Conservation (phyloP, 2,113 vertebrate genomes). For the Scortum barcoo region DNA sequence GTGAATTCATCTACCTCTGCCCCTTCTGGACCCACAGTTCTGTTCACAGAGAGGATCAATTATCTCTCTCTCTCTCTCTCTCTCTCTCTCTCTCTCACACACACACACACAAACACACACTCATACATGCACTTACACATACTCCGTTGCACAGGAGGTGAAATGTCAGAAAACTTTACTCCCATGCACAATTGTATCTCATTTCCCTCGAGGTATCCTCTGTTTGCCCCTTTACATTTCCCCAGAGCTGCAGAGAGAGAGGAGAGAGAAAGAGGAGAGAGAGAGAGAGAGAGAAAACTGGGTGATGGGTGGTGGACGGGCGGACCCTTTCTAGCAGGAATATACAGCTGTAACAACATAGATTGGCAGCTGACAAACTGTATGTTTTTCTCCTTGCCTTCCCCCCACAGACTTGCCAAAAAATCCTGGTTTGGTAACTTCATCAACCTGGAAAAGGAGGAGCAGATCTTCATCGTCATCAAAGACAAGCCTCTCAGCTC, state of each 20-base stretch:
- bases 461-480: conserved; percentile 99
- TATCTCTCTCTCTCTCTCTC: conserved; percentile 17
- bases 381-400: not conserved
- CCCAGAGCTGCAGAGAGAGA: conserved; percentile 16
- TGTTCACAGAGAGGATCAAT: conserved; percentile 51
- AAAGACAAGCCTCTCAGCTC: conserved; percentile 98
- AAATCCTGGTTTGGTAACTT: conserved; percentile 99
- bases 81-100: not conserved
- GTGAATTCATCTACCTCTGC: conserved; percentile 54
- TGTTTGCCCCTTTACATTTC: conserved; percentile 16
- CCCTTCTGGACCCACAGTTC: conserved; percentile 50
- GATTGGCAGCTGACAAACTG: not conserved
- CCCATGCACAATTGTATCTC: conserved; percentile 40
- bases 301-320: no score
- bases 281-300: no score
- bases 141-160: conserved; percentile 20
- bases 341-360: not conserved
- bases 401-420: conserved; percentile 93
- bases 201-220: conserved; percentile 44
- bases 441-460: conserved; percentile 98
- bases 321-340: not conserved
- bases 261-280: no score
- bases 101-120: conserved; percentile 3
- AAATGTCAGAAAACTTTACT: conserved; percentile 47
- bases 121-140: not conserved